Conservation (phyloP, 2,113 vertebrate species). For the Mormyrus iriodes region DNA sequence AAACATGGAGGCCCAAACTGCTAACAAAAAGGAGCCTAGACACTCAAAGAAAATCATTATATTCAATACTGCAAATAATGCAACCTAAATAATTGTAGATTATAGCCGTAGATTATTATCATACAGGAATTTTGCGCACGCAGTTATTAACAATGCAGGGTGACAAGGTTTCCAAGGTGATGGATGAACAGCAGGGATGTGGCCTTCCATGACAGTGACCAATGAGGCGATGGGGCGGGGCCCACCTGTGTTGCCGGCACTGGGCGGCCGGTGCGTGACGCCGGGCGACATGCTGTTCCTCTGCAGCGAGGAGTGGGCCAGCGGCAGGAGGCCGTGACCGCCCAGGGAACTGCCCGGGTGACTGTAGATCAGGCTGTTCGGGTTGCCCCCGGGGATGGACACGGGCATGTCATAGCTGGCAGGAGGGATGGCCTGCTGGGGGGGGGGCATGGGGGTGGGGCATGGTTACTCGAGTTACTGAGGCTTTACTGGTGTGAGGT, state of each 20-base stretch:
- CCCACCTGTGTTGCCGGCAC: conserved; percentile 84
- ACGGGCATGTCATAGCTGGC: conserved; percentile 91
- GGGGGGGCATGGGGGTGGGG: conserved; percentile 8
- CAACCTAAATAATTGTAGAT: not conserved
- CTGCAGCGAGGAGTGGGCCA: conserved; percentile 83
- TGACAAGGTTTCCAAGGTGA: not conserved
- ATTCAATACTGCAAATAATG: not conserved
- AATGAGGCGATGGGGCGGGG: not conserved
- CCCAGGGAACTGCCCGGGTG: conserved; percentile 77
- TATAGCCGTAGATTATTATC: not conserved
- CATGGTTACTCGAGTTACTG: not conserved
- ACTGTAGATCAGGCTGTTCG: conserved; percentile 81
- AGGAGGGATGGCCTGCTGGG: conserved; percentile 76
- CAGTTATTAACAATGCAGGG: not conserved
- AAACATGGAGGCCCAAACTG: not conserved
- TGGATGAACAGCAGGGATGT: not conserved
- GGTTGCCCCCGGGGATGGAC: conserved; percentile 76
- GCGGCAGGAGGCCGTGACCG: conserved; percentile 81
- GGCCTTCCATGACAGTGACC: not conserved
- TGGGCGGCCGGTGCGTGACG: conserved; percentile 75
- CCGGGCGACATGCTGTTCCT: conserved; percentile 92
- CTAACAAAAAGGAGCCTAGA: not conserved
- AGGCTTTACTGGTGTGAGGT: not conserved
- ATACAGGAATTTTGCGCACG: not conserved
- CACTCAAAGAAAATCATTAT: not conserved